Percentiles rank a stretch among this genome's conserved stretches.
These are phyloP conservation scores for Zaprionus camerounensis DNA, from an alignment of 1,140 invertebrate species.

Conservation along the genomic window DNA sequence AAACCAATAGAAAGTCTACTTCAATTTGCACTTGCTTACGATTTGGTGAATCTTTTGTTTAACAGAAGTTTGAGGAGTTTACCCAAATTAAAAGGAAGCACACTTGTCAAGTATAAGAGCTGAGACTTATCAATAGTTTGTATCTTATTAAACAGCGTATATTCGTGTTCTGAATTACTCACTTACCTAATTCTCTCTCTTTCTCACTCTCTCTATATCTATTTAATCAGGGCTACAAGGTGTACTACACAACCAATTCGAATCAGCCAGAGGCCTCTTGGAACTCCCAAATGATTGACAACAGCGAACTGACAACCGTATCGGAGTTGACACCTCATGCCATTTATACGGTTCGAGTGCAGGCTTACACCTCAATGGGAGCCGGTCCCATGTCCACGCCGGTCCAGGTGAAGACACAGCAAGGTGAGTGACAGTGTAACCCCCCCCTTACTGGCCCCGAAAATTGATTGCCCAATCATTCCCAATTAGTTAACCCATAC, in stretches of 20 bases:
- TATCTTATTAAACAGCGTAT: too few relatives aligned
- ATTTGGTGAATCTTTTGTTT: neutral
- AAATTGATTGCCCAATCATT: constrained; percentile 73
- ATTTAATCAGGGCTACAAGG: constrained; percentile 94
- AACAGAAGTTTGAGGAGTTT: neutral
- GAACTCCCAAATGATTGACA: constrained; percentile 96
- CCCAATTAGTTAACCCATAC: constrained; percentile 59
- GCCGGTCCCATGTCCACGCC: constrained; percentile 95
- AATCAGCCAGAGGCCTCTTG: constrained; percentile 94
- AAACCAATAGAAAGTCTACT: neutral
- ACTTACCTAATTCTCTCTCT: neutral
- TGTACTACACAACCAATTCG: constrained; percentile 97
- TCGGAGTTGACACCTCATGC: constrained; percentile 94
- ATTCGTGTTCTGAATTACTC: too few relatives aligned
- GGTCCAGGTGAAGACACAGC: constrained; percentile 97
- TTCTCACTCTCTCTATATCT: neutral
- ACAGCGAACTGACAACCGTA: constrained; percentile 96
- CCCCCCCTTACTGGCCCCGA: neutral
- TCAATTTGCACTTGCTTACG: neutral
- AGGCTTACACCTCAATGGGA: constrained; percentile 95
- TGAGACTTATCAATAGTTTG: too few relatives aligned
- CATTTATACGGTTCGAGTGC: constrained; percentile 96
- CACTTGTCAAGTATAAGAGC: too few relatives aligned
- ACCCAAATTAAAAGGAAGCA: too few relatives aligned
- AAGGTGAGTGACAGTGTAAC: constrained; percentile 88